Conservation (phyloP, 2,888 invertebrate genomes). For the Lapara coniferarum region DNA sequence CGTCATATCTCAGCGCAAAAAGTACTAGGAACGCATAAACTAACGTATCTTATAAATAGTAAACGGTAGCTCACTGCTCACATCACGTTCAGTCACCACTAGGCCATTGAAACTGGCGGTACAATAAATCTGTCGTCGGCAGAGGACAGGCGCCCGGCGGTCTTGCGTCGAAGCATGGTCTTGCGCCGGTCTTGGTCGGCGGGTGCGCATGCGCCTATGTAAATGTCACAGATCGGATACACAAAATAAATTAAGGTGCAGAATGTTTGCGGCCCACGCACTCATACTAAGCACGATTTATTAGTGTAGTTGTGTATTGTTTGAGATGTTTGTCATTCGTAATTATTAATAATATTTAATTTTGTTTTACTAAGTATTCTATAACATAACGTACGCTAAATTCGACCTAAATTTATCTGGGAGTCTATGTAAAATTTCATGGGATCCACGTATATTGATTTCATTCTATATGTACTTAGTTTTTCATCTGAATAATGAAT, state of each 20-base stretch:
- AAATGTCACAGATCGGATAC: constrained; percentile 25
- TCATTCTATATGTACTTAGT: too few species aligned
- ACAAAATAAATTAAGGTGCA: constrained; percentile 18
- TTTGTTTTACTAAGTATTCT: not conserved
- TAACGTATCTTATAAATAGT: not conserved
- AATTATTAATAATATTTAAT: not conserved
- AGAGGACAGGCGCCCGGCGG: constrained; percentile 62
- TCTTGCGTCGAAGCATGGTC: constrained; percentile 60
- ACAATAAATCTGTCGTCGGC: constrained; percentile 55
- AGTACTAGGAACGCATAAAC: constrained; percentile 9
- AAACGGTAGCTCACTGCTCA: constrained; percentile 15
- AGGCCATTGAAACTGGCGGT: constrained; percentile 22
- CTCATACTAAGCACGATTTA: not conserved
- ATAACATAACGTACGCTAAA: too few species aligned
- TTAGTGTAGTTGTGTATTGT: not conserved
- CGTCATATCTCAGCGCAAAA: not conserved
- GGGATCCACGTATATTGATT: too few species aligned
- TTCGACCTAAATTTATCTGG: too few species aligned
- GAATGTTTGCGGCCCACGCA: constrained; percentile 14
- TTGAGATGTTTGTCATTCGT: not conserved
- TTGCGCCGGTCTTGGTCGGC: constrained; percentile 42
- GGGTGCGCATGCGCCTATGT: constrained; percentile 33
- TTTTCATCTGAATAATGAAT: too few species aligned
- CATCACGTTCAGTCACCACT: constrained; percentile 23
- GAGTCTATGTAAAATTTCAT: too few species aligned